Percentiles rank a stretch among this genome's conserved stretches.
Conservation (phyloP, 1,140 invertebrate species). For the Anoplolepis gracilipes region DNA sequence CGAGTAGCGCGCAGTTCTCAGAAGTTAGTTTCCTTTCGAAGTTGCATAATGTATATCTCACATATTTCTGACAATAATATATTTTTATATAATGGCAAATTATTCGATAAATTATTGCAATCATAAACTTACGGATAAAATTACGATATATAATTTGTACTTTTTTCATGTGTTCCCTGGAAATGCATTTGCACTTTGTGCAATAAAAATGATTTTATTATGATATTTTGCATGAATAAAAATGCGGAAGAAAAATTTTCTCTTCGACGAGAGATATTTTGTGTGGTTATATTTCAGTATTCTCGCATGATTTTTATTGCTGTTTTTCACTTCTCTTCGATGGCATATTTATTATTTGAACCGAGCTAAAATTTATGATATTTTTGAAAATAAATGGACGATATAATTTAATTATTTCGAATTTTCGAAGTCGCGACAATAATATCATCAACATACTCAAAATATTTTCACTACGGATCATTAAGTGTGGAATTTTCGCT, state of each 20-base stretch:
- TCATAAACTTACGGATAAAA: neutral
- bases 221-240: constrained; percentile 4
- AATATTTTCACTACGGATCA: constrained; percentile 42
- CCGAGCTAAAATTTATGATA: constrained; percentile 35
- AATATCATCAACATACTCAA: constrained; percentile 11
- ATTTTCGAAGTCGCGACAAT: constrained; percentile 3
- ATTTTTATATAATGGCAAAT: neutral
- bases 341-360: constrained; percentile 26
- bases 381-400: constrained; percentile 30
- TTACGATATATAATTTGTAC: neutral
- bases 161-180: neutral
- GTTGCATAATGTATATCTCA: neutral
- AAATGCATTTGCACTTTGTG: neutral
- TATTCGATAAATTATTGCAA: constrained; percentile 10
- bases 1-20: neutral
- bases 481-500: constrained; percentile 35
- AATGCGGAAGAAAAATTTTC: constrained; percentile 9
- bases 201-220: constrained; percentile 21
- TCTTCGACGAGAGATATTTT: constrained; percentile 25
- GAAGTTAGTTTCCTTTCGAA: neutral
- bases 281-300: neutral
- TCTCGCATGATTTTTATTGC: constrained; percentile 37
- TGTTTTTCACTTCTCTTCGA: constrained; percentile 13
- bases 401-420: constrained; percentile 41
- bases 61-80: neutral